Percentiles rank a stretch among this genome's conserved stretches.
These are phyloP conservation scores for Caenorhabditis sulstoni DNA, from an alignment of 2,888 invertebrate genomes.

Conservation along the genomic window DNA sequence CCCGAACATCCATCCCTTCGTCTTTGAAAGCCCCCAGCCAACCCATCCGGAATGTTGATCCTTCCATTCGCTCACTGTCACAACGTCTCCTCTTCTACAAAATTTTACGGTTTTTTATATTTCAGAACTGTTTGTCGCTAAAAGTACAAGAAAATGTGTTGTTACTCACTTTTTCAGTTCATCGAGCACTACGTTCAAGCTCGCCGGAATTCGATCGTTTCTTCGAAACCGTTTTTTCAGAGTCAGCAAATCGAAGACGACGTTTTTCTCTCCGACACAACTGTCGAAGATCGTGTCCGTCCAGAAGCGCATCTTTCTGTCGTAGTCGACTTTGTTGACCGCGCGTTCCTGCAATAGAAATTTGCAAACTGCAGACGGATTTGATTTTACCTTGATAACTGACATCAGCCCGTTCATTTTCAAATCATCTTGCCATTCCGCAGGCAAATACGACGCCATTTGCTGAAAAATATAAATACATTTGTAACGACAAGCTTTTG, in stretches of 20 bases:
- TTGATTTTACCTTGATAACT: slow-evolving; percentile 70
- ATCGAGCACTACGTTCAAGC: slow-evolving; percentile 70
- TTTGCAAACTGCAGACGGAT: too few relatives aligned
- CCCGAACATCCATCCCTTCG: slow-evolving; percentile 66
- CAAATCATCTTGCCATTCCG: slow-evolving; percentile 62
- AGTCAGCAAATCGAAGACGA: slow-evolving; percentile 64
- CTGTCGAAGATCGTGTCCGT: slow-evolving; percentile 64
- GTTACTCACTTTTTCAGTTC: slow-evolving; percentile 71
- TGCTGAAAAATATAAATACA: slow-evolving; percentile 9
- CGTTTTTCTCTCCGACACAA: slow-evolving; percentile 69
- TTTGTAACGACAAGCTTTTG: too few relatives aligned
- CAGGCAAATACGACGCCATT: slow-evolving; percentile 54
- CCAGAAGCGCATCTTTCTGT: slow-evolving; percentile 76
- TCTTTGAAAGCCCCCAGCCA: slow-evolving; percentile 68
- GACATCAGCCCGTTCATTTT: slow-evolving; percentile 75
- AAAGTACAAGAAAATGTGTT: too few relatives aligned
- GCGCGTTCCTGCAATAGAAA: slow-evolving; percentile 70
- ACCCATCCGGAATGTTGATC: slow-evolving; percentile 67
- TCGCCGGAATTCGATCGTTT: slow-evolving; percentile 73
- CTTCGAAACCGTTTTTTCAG: slow-evolving; percentile 73
- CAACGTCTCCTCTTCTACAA: slow-evolving; percentile 61
- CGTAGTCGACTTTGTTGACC: slow-evolving; percentile 76
- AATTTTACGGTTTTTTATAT: neutral
- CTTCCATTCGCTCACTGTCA: slow-evolving; percentile 64
- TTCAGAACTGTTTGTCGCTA: neutral